Evolutionary conservation across 1,140 invertebrate species (phyloP).

Genomic region (Tyrophagus putrescentiae): DNA sequence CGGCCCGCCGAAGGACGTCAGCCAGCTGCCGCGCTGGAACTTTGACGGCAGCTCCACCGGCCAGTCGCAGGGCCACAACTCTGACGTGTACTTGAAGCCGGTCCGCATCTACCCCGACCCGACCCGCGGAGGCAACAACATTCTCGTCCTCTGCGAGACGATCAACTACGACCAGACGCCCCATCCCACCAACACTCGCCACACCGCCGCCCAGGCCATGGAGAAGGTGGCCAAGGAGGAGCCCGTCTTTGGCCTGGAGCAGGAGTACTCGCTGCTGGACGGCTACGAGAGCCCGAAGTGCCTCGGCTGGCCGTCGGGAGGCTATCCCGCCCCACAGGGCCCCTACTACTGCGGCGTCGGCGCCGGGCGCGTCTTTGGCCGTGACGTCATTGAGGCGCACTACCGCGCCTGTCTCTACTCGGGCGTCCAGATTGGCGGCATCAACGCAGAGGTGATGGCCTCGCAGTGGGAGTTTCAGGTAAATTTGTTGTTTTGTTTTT

Average conservation of each 20-base stretch:
- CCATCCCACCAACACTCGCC: slow-evolving; percentile 36
- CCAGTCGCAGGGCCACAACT: slow-evolving; percentile 33
- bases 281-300: slow-evolving; percentile 50
- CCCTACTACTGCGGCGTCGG: slow-evolving; percentile 94
- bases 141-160: slow-evolving; percentile 73
- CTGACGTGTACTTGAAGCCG: slow-evolving; percentile 61
- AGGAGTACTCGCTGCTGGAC: slow-evolving; percentile 87
- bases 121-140: slow-evolving; percentile 64
- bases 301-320: slow-evolving; percentile 86
- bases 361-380: slow-evolving; percentile 75
- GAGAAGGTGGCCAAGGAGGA: slow-evolving; percentile 43
- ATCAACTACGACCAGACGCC: slow-evolving; percentile 56
- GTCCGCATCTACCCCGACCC: slow-evolving; percentile 85
- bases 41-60: slow-evolving; percentile 86
- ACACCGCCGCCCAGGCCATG: slow-evolving; percentile 32
- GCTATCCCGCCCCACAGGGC: slow-evolving; percentile 74
- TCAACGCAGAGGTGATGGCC: slow-evolving; percentile 87
- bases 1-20: slow-evolving; percentile 24
- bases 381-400: slow-evolving; percentile 84
- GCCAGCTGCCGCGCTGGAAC: slow-evolving; percentile 81
- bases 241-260: slow-evolving; percentile 88
- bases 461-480: slow-evolving; percentile 47
- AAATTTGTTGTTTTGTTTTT: neutral
- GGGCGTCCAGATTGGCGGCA: slow-evolving; percentile 71
- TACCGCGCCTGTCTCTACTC: slow-evolving; percentile 68